Conservation (phyloP, 2,113 vertebrate genomes). For the Cygnus atratus region DNA sequence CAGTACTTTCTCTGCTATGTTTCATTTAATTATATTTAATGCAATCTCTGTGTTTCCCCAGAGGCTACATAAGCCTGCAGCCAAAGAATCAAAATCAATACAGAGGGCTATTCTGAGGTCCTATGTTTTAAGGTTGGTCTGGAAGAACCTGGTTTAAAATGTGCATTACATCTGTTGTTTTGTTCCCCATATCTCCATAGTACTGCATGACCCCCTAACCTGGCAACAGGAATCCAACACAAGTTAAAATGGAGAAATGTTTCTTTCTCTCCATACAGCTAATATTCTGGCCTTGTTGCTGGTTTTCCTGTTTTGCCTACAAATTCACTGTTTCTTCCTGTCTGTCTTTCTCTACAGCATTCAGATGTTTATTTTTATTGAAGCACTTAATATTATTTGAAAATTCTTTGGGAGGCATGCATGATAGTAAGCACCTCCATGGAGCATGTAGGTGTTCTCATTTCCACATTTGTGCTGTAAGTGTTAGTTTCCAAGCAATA, state of each 20-base stretch:
- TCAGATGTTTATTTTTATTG: background rate
- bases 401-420: rapidly evolving
- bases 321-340: background rate
- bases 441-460: background rate
- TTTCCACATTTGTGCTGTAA: background rate
- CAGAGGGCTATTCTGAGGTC: background rate
- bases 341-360: background rate
- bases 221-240: background rate
- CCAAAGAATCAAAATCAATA: background rate
- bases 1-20: background rate
- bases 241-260: background rate
- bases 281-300: background rate
- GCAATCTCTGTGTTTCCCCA: background rate
- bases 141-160: background rate
- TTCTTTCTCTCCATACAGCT: background rate
- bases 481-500: background rate
- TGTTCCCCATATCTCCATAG: background rate
- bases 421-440: background rate
- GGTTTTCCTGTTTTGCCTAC: background rate
- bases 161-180: background rate
- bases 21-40: slow-evolving; percentile 30
- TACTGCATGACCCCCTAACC: background rate
- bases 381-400: background rate
- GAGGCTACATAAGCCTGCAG: background rate
- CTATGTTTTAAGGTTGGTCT: background rate